phyloP scores from a whole-genome alignment of 2,113 vertebrate genomes.

The Merops nubicus region DNA sequence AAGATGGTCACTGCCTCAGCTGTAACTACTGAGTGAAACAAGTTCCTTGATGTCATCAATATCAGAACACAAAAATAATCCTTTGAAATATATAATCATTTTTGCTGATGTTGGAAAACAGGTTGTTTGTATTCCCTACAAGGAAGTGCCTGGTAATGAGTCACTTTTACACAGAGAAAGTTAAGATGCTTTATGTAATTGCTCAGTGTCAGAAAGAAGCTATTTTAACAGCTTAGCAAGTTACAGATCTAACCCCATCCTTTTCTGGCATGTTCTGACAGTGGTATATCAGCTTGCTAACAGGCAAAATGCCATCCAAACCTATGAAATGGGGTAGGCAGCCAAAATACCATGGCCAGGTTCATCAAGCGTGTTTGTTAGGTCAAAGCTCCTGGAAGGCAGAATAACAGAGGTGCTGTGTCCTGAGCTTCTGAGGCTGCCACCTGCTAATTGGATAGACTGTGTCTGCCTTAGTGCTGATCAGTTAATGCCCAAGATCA shows the following conservation, averaged over 20 bases:
- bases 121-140: not conserved
- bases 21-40: not conserved
- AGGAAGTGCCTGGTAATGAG: not conserved
- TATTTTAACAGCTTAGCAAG: not conserved
- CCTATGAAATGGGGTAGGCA: not conserved
- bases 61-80: not conserved
- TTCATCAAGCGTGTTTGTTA: not conserved
- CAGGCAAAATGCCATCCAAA: not conserved
- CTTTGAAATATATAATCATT: not conserved
- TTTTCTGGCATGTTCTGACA: not conserved
- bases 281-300: not conserved
- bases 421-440: not conserved
- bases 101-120: not conserved
- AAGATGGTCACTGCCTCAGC: not conserved
- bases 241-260: not conserved
- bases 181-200: not conserved
- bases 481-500: conserved; percentile 32
- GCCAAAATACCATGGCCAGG: not conserved
- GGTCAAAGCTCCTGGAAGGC: conserved; percentile 2
- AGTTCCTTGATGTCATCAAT: not conserved
- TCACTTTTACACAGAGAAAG: not conserved
- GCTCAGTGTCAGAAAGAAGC: not conserved
- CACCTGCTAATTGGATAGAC: conserved; percentile 22
- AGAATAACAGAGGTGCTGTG: not conserved
- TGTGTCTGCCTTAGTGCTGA: not conserved